These are phyloP conservation scores for Ophion ventricosus DNA, from an alignment of 2,888 invertebrate species.

Conservation along the genomic window DNA sequence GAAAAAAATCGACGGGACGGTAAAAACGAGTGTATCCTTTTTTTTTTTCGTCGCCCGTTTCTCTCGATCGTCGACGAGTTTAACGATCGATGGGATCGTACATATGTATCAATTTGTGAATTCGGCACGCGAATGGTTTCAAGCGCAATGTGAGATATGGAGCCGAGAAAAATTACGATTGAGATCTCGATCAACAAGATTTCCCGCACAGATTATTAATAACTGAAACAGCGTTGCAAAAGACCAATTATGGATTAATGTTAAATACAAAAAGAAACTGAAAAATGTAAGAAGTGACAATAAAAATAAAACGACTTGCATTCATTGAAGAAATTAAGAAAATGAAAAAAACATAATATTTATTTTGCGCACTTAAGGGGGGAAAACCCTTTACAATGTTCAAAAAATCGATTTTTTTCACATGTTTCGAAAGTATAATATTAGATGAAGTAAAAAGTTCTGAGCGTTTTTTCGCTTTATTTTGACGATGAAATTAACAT, in stretches of 20 bases:
- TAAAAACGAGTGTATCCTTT: background rate
- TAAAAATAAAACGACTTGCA: background rate
- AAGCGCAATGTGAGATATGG: background rate
- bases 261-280: no score
- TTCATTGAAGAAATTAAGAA: background rate
- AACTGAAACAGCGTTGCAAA: no score
- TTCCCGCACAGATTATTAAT: background rate
- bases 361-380: no score
- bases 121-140: background rate
- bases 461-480: no score
- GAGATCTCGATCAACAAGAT: background rate
- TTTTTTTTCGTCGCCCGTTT: background rate
- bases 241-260: no score
- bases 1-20: background rate
- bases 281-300: background rate
- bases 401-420: no score
- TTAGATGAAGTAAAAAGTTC: no score
- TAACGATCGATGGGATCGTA: slow-evolving; percentile 11
- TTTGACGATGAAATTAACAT: no score
- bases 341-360: background rate
- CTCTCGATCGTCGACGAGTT: slow-evolving; percentile 16
- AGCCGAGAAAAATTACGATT: background rate
- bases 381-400: no score
- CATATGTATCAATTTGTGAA: slow-evolving; percentile 5
- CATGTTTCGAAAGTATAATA: no score